Base-by-base conservation (phyloP, 2,113 vertebrate genomes). In the Carollia perspicillata region DNA sequence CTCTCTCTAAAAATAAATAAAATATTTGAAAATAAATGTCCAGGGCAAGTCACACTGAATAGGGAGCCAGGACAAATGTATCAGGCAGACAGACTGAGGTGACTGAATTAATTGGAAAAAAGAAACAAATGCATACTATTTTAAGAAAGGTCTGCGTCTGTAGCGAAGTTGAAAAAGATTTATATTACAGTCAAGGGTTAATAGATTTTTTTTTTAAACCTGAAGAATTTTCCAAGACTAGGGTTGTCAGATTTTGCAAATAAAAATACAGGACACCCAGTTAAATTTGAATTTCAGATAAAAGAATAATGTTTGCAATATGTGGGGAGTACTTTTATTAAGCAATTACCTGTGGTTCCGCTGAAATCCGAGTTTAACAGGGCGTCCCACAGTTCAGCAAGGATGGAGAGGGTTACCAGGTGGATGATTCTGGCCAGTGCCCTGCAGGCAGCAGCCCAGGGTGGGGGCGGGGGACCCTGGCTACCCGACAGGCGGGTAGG, bases 371-470 rank as follows among this genome's bases (percentile, higher is more conserved):
- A 10, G 49, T 66, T 33, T 49, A 11, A 49, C 28, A 1, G 66
- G 40, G 35, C 11, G 7, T 5, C 91, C 28, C 37, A 63, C 60
- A 5, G 60, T 30, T 68, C 8, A 51, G 18, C 22, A 11, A 53
- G 58, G 72, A 17, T 0, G 40, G 26, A 22, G 49, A 40, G 51
- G 2, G 10, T 22, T 77, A 37, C 72, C 40, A 0, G 0, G 8
- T 2, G 35, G 1, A 0, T 0, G 16, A 35, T 22, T 2, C 8
- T 0, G 35, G 30, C 49, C 0, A n/a, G 16, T 28, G 1, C 9
- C 3, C 33, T 18, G 11, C 0, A 28, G 35, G 13, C n/a, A 33
- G 51, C 60, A 63, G 26, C 60, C 60, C 12, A 3, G 58, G 55
- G 58, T 60, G 58, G 58, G 58, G 18, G 53, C 8, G 16, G 53